These are phyloP conservation scores for Charanyca ferruginea DNA, from an alignment of 2,888 invertebrate species.

Conservation along the genomic window DNA sequence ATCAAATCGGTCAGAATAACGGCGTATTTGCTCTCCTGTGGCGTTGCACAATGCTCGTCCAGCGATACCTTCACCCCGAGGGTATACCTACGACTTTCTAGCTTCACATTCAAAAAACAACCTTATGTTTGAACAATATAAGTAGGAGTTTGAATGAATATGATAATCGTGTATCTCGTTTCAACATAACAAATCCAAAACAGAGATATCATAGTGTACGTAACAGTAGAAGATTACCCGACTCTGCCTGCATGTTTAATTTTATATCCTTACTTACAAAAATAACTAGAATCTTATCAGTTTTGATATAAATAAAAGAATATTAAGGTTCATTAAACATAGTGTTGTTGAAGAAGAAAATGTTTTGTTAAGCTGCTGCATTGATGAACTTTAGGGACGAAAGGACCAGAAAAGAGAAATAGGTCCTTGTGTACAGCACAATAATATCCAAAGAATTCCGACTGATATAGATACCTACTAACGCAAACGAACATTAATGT, in stretches of 20 bases:
- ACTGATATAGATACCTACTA: slow-evolving; percentile 2
- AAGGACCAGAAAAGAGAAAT: too few species aligned
- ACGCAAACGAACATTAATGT: slow-evolving; percentile 16
- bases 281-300: background rate
- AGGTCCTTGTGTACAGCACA: background rate
- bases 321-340: slow-evolving; percentile 3
- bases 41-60: slow-evolving; percentile 67
- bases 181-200: slow-evolving; percentile 81
- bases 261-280: slow-evolving; percentile 1
- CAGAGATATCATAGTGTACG: slow-evolving; percentile 81
- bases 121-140: slow-evolving; percentile 36
- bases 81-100: slow-evolving; percentile 74
- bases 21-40: slow-evolving; percentile 63
- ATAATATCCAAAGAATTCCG: background rate
- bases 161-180: slow-evolving; percentile 77
- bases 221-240: slow-evolving; percentile 51
- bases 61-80: slow-evolving; percentile 65
- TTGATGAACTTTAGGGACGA: too few species aligned
- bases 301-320: background rate
- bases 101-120: slow-evolving; percentile 55
- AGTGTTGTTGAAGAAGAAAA: background rate
- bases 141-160: slow-evolving; percentile 48
- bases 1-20: slow-evolving; percentile 66
- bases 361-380: background rate
- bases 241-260: slow-evolving; percentile 48